Conservation (phyloP, 1,140 invertebrate species). For the Archivesica marissinica region DNA sequence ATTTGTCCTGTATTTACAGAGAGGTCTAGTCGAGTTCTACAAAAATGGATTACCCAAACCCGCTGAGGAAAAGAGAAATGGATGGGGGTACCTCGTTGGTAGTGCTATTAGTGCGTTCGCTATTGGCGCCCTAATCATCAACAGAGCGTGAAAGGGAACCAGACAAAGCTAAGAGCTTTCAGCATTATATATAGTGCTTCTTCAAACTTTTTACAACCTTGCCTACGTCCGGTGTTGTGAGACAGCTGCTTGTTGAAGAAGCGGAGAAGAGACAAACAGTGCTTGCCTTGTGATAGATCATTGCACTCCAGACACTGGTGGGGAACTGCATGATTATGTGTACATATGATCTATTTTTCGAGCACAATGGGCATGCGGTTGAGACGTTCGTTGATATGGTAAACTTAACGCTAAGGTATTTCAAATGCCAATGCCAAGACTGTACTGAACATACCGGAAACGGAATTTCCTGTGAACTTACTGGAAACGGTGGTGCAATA, state of each 20-base stretch:
- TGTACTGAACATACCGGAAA: too few relatives aligned
- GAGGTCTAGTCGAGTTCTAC: constrained; percentile 39
- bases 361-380: too few relatives aligned
- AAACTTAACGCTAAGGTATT: too few relatives aligned
- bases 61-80: constrained; percentile 2
- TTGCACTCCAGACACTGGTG: background rate
- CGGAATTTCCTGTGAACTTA: too few relatives aligned
- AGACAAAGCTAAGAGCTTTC: background rate
- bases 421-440: too few relatives aligned
- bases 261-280: too few relatives aligned
- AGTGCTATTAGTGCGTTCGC: background rate
- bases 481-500: too few relatives aligned
- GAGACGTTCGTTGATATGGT: too few relatives aligned
- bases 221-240: background rate
- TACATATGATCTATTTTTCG: too few relatives aligned
- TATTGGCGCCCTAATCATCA: constrained; percentile 13
- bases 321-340: background rate
- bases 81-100: constrained; percentile 31
- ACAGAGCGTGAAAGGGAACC: background rate
- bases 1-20: constrained; percentile 40
- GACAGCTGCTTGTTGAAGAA: background rate
- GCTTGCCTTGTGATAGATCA: background rate
- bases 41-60: constrained; percentile 2
- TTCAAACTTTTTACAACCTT: background rate
- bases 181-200: background rate